A percentile compares a stretch with the other conserved stretches of the same genome.
These are phyloP conservation scores for Julus scanicus DNA, from an alignment of 2,888 invertebrate species.

Conservation along the genomic window DNA sequence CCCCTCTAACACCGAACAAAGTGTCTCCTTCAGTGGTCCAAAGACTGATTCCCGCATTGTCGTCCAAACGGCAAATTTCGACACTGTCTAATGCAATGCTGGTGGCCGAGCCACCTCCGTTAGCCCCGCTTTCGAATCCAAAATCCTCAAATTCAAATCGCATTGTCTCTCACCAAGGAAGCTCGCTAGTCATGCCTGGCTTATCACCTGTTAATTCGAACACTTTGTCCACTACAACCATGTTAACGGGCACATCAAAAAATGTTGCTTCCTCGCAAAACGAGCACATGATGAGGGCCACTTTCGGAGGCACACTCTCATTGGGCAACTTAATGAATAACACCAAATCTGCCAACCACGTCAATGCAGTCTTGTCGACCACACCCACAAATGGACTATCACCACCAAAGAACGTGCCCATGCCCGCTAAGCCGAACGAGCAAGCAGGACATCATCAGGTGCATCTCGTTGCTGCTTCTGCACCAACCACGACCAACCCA, in stretches of 20 bases:
- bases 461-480: neutral
- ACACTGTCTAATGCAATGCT: neutral
- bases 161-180: neutral
- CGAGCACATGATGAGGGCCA: neutral
- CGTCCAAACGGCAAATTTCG: conserved; percentile 16
- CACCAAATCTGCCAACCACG: neutral
- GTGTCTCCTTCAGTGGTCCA: neutral
- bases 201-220: neutral
- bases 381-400: neutral
- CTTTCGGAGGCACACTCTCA: neutral
- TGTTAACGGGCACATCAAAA: neutral
- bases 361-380: neutral
- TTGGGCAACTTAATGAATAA: neutral
- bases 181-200: neutral
- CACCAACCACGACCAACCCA: neutral
- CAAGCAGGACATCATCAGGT: neutral
- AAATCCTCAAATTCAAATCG: neutral
- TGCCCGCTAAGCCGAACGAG: neutral
- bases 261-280: neutral
- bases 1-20: neutral
- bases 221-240: neutral
- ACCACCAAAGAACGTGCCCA: neutral
- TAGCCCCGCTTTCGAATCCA: neutral
- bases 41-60: conserved; percentile 44
- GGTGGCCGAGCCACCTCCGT: conserved; percentile 19